phyloP scores from a whole-genome alignment of 35 echinoderm and acorn worm species.

The Ophiothrix spiculata region DNA sequence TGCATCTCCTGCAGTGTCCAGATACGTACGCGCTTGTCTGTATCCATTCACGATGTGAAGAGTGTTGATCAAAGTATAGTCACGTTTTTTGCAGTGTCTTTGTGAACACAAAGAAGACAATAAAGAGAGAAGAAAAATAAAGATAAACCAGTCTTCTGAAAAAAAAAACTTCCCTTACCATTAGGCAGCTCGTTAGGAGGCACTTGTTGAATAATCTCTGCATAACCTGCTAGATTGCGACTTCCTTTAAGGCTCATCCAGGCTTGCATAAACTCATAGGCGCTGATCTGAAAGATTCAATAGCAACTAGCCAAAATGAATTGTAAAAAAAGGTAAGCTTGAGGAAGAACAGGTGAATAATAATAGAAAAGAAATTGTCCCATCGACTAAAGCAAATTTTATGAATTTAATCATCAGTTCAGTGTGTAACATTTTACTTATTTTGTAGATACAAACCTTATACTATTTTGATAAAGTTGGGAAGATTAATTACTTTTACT shows the following conservation, averaged over 20 bases:
- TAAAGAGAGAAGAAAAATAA: neutral
- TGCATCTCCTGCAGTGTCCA: neutral
- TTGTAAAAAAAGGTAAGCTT: too few species aligned
- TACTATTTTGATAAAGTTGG: too few species aligned
- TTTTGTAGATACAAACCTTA: too few species aligned
- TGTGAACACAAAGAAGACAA: neutral
- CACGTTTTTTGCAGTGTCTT: neutral
- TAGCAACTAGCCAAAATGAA: neutral
- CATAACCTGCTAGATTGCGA: constrained; percentile 45
- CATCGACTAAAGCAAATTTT: too few species aligned
- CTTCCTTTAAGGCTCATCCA: constrained; percentile 76
- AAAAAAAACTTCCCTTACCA: constrained; percentile 29
- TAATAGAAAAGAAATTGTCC: too few species aligned
- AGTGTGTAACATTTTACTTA: too few species aligned
- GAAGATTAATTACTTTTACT: too few species aligned
- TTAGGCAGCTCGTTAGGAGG: constrained; percentile 60
- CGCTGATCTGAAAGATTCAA: constrained; percentile 43
- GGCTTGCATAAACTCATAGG: constrained; percentile 92
- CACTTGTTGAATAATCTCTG: constrained; percentile 52
- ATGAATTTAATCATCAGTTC: too few species aligned
- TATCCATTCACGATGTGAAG: neutral
- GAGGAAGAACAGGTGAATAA: too few species aligned
- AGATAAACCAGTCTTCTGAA: neutral
- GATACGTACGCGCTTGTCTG: too few species aligned
- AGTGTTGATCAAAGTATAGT: neutral